These are phyloP conservation scores for Bemisia tabaci DNA, from an alignment of 1,140 invertebrate genomes.

Conservation along the genomic window DNA sequence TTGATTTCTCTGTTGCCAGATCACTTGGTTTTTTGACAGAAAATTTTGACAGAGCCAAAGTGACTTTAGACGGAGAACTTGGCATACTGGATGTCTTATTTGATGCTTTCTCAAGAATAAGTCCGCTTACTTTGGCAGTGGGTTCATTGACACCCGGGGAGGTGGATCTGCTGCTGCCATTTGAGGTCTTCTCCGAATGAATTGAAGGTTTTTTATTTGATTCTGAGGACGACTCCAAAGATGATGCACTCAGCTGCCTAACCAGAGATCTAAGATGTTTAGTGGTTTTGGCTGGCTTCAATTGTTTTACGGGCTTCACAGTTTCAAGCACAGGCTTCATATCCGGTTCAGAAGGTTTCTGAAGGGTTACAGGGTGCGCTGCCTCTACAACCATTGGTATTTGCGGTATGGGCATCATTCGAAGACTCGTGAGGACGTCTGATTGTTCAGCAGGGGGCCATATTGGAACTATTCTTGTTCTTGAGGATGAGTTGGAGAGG, in stretches of 20 bases:
- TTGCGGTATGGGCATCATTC: neutral
- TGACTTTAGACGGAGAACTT: neutral
- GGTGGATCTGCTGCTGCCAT: neutral
- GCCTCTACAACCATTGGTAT: neutral
- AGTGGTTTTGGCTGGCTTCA: no score
- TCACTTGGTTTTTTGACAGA: neutral
- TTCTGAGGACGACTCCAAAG: neutral
- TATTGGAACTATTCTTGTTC: neutral
- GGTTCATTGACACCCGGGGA: neutral
- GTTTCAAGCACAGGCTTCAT: neutral
- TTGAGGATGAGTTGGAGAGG: neutral
- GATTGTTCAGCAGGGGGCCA: neutral
- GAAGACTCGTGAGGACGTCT: neutral
- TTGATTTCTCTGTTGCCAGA: neutral
- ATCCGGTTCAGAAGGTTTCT: neutral
- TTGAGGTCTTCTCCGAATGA: neutral
- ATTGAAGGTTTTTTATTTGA: neutral
- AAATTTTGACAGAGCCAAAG: neutral
- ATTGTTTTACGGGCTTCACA: neutral
- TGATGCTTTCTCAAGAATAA: neutral
- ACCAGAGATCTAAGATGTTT: neutral
- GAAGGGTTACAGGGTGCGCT: neutral
- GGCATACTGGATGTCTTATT: neutral
- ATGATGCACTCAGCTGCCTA: neutral
- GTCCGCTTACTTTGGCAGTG: neutral